These are phyloP conservation scores for Eurystomus gularis DNA, from an alignment of 2,113 vertebrate species.

Conservation along the genomic window DNA sequence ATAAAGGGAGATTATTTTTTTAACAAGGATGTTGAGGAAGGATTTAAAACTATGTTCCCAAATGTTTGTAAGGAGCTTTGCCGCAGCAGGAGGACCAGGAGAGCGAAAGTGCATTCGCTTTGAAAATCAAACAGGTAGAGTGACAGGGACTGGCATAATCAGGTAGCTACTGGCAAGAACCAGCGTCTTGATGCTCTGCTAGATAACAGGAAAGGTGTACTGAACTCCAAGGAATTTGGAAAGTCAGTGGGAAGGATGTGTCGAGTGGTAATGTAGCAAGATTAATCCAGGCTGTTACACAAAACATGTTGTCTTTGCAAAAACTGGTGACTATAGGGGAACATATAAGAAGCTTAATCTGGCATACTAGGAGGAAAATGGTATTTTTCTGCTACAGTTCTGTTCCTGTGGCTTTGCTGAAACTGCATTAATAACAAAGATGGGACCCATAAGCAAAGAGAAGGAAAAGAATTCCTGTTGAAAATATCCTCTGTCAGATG, in stretches of 20 bases:
- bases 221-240: not conserved
- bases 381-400: not conserved
- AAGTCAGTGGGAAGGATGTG: not conserved
- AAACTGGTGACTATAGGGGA: not conserved
- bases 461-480: not conserved
- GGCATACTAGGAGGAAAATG: not conserved
- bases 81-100: not conserved
- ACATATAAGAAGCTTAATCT: not conserved
- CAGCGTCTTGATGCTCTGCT: not conserved
- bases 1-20: not conserved
- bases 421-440: not conserved
- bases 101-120: not conserved
- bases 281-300: not conserved
- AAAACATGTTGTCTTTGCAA: not conserved
- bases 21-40: not conserved
- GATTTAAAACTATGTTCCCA: not conserved
- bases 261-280: not conserved
- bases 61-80: not conserved
- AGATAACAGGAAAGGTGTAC: not conserved
- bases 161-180: not conserved
- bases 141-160: not conserved
- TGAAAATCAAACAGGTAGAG: not conserved
- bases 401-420: not conserved
- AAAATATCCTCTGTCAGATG: not conserved
- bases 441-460: not conserved